phyloP scores from a whole-genome alignment of 1,140 invertebrate genomes.

The Teleogryllus occipitalis region DNA sequence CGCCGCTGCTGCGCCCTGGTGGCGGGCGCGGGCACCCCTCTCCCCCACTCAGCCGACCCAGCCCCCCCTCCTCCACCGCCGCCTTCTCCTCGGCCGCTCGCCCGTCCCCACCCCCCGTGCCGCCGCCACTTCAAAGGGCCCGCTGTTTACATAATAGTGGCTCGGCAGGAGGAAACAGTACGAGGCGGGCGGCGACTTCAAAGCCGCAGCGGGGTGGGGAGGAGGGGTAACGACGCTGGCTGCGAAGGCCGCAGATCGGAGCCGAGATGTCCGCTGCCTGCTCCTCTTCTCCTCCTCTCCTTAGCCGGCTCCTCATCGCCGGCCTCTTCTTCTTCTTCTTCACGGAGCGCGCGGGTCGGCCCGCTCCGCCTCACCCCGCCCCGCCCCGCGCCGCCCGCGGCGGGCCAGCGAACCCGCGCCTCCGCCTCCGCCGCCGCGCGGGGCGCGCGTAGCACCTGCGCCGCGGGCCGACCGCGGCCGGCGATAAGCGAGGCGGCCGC shows the following conservation, averaged over 20 bases:
- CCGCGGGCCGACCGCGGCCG: neutral
- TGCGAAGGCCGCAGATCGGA: slow-evolving; percentile 2
- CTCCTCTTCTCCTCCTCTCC: neutral
- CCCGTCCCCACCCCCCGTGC: neutral
- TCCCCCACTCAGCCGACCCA: neutral
- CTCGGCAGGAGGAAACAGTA: neutral
- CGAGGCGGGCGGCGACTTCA: neutral
- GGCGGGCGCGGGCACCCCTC: neutral
- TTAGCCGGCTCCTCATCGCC: neutral
- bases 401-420: no score
- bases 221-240: neutral
- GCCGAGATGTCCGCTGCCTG: neutral
- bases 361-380: neutral
- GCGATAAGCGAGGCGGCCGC: neutral
- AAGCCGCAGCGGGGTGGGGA: neutral
- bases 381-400: no score
- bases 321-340: neutral
- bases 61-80: neutral
- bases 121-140: neutral
- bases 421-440: no score
- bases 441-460: neutral
- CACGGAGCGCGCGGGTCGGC: no score
- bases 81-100: neutral
- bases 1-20: neutral
- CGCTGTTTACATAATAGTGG: slow-evolving; percentile 1